Base-by-base conservation (phyloP, 2,113 vertebrate genomes). In the Arothron firmamentum region DNA sequence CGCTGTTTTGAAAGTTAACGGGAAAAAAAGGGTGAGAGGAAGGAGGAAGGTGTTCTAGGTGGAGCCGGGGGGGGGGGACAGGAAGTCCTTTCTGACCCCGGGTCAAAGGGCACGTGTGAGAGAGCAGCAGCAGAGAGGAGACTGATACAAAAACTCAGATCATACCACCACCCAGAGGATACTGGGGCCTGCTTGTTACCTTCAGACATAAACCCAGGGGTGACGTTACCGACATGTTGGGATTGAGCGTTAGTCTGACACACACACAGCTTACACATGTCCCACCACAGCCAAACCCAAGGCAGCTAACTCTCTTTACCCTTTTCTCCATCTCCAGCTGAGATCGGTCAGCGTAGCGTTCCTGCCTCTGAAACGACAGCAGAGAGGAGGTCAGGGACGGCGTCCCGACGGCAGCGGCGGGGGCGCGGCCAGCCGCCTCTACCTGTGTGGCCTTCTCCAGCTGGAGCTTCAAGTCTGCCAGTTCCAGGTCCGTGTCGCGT, bases 261-360 rank as follows among this genome's bases (percentile, higher is more conserved):
- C 6, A 62, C 31, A 38, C 34, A 38, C 34, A 38, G 2, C 1
- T 11, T 12, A 38, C 34, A 12, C 34, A 38, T 12, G 34, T 12
- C 12, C 34, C 34, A 38, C 10, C 12, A 10, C 1, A 38, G 34
- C 34, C 12, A 10, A 12, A 38, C 34, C 11, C 34, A 10, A 12
- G 34, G 1, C 1, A 38, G 8, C 34, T 17, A 5, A 12, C 7
- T 9, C 52, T 62, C 54, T 42, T 94, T 92, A 99, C 97, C 95
- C 96, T 97, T 94, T 98, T 99, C 90, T 99, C 97, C 93, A 96
- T 95, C 93, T 99, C 97, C 74, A 99, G 90, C 85, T 96, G 93
- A 70, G 97, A 99, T 85, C 96, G 92, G 87, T 99, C 97, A 75
- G 97, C 93, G 83, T 93, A 98, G 81, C 96, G 94, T 88, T 99